Conservation (phyloP, 2,888 invertebrate genomes). For the Drosophila paracracens region DNA sequence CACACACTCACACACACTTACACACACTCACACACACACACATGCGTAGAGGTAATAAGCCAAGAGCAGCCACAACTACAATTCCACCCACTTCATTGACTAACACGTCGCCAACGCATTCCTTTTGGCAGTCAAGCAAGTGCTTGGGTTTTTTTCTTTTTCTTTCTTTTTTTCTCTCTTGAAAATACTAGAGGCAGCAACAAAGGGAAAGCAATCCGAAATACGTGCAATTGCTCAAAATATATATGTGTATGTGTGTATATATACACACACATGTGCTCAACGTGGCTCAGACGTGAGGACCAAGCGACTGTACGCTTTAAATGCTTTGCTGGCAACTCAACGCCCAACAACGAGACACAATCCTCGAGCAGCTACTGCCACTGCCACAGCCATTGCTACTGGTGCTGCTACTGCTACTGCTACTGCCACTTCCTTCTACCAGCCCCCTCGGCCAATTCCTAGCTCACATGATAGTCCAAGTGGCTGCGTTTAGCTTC, state of each 20-base stretch:
- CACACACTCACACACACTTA: not conserved
- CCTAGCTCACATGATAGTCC: slow-evolving; percentile 5
- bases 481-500: slow-evolving; percentile 3
- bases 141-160: slow-evolving; percentile 26
- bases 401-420: not conserved
- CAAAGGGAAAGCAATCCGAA: slow-evolving; percentile 55
- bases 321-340: slow-evolving; percentile 56
- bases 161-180: not conserved
- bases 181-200: slow-evolving; percentile 51
- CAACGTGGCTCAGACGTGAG: slow-evolving; percentile 59
- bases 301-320: slow-evolving; percentile 50
- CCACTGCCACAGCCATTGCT: not conserved
- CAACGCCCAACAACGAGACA: slow-evolving; percentile 11
- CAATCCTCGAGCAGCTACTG: slow-evolving; percentile 15
- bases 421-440: slow-evolving; percentile 2
- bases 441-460: not conserved
- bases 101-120: slow-evolving; percentile 50
- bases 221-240: slow-evolving; percentile 76
- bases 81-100: slow-evolving; percentile 54
- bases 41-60: slow-evolving; percentile 59
- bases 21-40: slow-evolving; percentile 19
- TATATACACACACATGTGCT: slow-evolving; percentile 14
- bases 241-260: slow-evolving; percentile 2
- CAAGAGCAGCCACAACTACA: slow-evolving; percentile 32
- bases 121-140: slow-evolving; percentile 30